Evolutionary conservation across 1,140 invertebrate species (phyloP).

Genomic region (Drosophila athabasca): DNA sequence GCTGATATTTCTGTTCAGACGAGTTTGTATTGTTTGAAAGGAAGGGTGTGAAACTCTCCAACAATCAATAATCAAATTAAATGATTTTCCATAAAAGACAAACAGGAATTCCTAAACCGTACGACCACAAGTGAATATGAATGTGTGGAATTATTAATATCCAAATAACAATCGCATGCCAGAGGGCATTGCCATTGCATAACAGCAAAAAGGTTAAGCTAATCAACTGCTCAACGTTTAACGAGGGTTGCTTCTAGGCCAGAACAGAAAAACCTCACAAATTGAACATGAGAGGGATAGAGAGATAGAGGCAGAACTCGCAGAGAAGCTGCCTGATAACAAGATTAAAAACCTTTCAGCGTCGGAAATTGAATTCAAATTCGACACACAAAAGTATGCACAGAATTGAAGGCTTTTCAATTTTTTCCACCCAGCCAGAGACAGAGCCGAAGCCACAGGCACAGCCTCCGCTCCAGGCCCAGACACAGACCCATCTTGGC

Average conservation of each 20-base stretch:
- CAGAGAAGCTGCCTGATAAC: conserved; percentile 62
- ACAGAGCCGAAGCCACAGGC: too few relatives aligned
- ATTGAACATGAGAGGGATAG: conserved; percentile 32
- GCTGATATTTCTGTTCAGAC: too few relatives aligned
- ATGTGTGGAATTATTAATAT: conserved; percentile 51
- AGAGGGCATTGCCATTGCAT: conserved; percentile 18
- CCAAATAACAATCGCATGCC: conserved; percentile 41
- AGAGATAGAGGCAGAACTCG: conserved; percentile 6
- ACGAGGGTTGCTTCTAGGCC: conserved; percentile 58
- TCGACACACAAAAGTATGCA: conserved; percentile 80
- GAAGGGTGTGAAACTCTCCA: conserved; percentile 1
- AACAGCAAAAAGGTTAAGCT: conserved; percentile 62
- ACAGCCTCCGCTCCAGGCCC: background rate
- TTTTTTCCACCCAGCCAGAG: conserved; percentile 17
- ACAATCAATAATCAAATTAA: conserved; percentile 32
- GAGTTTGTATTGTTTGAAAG: too few relatives aligned
- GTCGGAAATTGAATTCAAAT: conserved; percentile 81
- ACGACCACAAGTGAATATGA: conserved; percentile 3
- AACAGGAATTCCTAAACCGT: background rate
- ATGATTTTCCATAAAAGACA: conserved; percentile 15
- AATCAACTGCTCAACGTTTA: conserved; percentile 71
- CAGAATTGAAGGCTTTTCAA: conserved; percentile 57
- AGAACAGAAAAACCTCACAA: conserved; percentile 13
- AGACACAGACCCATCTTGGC: conserved; percentile 46
- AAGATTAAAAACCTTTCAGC: conserved; percentile 82